Conservation (phyloP, 2,113 vertebrate genomes). For the Sterna hirundo region DNA sequence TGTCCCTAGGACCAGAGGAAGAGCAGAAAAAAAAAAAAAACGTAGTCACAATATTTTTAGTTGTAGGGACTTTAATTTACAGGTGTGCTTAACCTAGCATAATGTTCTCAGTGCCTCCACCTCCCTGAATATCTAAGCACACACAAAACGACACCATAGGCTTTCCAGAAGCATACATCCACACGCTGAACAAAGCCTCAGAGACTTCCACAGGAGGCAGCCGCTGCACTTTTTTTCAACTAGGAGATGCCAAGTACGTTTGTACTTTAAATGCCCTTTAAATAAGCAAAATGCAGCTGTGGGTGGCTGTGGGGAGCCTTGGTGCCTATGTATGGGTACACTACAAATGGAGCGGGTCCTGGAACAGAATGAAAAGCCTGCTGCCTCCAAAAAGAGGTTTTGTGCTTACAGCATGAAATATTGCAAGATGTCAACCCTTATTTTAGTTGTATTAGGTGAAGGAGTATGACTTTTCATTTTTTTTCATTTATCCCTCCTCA, state of each 20-base stretch:
- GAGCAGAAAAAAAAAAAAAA: not conserved
- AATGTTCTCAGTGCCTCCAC: not conserved
- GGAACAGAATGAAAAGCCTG: not conserved
- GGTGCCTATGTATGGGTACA: rapidly evolving
- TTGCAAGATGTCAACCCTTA: not conserved
- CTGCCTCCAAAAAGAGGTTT: not conserved
- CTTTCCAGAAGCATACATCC: not conserved
- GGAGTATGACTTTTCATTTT: not conserved
- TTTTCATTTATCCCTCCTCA: not conserved
- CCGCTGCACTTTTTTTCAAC: not conserved
- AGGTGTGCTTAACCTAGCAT: not conserved
- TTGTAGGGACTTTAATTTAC: not conserved
- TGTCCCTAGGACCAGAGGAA: not conserved
- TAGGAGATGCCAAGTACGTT: not conserved
- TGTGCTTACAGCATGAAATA: not conserved
- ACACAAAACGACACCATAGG: not conserved
- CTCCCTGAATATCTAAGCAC: not conserved
- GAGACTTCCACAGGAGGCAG: not conserved
- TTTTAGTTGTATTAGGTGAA: not conserved
- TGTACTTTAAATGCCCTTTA: not conserved
- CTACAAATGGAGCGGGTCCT: not conserved
- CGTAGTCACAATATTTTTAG: not conserved
- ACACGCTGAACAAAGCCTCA: not conserved
- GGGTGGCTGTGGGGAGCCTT: not conserved
- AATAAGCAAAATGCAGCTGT: not conserved